These are phyloP conservation scores for Melanogrammus aeglefinus DNA, from an alignment of 2,797 vertebrate species.

Conservation along the genomic window DNA sequence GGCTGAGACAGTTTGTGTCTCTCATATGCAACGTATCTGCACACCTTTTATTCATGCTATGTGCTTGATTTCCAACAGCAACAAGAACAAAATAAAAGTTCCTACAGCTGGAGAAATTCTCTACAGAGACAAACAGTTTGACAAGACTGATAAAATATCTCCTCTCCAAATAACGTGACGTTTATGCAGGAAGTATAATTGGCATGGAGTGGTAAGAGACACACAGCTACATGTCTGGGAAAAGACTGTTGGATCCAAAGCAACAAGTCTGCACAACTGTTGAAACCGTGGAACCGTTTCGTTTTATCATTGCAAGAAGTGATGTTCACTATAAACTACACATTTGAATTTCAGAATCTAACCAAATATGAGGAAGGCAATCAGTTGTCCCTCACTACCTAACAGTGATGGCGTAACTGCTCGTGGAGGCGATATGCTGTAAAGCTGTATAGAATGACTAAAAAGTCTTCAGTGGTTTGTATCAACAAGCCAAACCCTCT, in stretches of 20 bases:
- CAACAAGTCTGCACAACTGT: not conserved
- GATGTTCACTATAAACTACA: not conserved
- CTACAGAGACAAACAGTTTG: not conserved
- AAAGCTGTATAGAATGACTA: not conserved
- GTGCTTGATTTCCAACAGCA: not conserved
- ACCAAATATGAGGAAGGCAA: not conserved
- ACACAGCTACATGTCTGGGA: slow-evolving; percentile 1
- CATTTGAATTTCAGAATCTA: not conserved
- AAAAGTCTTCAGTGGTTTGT: not conserved
- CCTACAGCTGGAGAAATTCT: not conserved
- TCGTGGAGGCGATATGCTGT: not conserved
- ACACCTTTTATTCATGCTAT: not conserved
- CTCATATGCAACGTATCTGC: not conserved
- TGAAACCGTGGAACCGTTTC: not conserved
- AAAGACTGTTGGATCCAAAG: not conserved
- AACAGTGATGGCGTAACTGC: not conserved
- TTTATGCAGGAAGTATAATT: not conserved
- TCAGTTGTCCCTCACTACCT: not conserved
- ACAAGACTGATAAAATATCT: not conserved
- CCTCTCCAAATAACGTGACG: not conserved
- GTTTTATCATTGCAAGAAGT: not conserved
- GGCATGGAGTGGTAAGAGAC: not conserved
- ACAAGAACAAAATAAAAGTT: not conserved
- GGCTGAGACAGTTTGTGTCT: not conserved
- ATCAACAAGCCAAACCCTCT: not conserved